Evolutionary conservation across 2,888 invertebrate genomes (phyloP), one percentile per base, ranked within the genome.

Genomic region (Diplazon laetatorius): DNA sequence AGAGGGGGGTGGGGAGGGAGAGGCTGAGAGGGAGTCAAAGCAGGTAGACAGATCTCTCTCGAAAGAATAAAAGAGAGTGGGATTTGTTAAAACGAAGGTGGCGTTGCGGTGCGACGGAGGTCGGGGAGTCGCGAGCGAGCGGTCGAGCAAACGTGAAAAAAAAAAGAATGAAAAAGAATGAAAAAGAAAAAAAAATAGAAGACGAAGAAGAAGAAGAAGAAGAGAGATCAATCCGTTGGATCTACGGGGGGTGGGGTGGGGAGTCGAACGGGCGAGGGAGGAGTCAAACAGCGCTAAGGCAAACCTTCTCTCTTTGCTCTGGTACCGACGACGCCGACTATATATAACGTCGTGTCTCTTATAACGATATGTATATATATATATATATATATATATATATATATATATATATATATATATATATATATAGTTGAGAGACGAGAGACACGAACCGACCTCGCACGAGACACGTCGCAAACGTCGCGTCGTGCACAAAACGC

Each of bases 261-360:
- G 71, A 79, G 50, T 48, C 46, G 81, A 82, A 73, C 85, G 62
- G 78, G 81, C 74, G 86, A 86, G 85, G 86, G 87, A 86, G 85
- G 87, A 86, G 87, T 87, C 86, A 85, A 86, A 86, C 86, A 86
- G 83, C 83, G 81, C 75, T 82, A 80, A 82, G 85, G 84, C 87
- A 84, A 86, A 86, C 84, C 85, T 85, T 87, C 83, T 82, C 85
- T 79, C 83, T 85, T 84, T 83, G 80, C 82, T 78, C 80, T 75
- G 68, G 73, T 76, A 77, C 74, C 76, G 52, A 80, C 78, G 62
- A 50, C 70, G 70, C 30, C 30, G 30, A 30, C 4, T n/a, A 42
- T 65, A 57, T 30, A 57, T 48, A 66, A 63, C 65, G 12, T 18
- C 14, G 25, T 55, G 25, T 55, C 37, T 37, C 30, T 14, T 12